Evolutionary conservation across 2,113 vertebrate genomes (phyloP), one percentile per base, ranked within the genome.

Genomic region (Morphnarchus princeps): DNA sequence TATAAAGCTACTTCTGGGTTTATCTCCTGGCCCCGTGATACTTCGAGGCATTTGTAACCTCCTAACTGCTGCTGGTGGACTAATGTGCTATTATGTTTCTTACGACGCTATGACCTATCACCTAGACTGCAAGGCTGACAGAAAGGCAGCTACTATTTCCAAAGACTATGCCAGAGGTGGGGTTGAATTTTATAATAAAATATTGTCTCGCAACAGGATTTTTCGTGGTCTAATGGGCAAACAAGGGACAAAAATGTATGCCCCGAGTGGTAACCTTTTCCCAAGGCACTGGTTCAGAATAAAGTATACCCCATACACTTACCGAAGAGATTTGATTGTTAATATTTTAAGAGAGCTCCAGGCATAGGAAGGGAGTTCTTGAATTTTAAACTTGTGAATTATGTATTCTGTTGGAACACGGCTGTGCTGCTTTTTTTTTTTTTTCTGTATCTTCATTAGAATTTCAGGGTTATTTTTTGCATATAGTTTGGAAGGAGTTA

Each of bases 171-270:
- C 99, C 85, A 97, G 59, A 38, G 99, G 99, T 17, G 99, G 99
- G 13, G 97, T 99, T 28, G 99, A 99, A 96, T 99, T 99, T 97
- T 99, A 99, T 13, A 98, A 99, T 76, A 99, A 99, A 97, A 97
- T 99, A 87, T 94, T 99, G 83, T 97, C 93, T 7, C 97, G 98
- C 76, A 99, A 99, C 94, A 97, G 97, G 93, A 98, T 96, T 29
- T 95, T 99, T 61, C 99, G 99, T 65, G 84, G 93, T 7, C 97
- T 99, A 65, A 98, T 99, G 98, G 99, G 99, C 25, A 96, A 95
- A 34, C 93, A 95, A 40, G 99, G 99, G 43, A 83, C 91, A n/a
- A 97, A 98, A 95, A 98, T 99, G 72, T 99, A 99, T 21, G 97
- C 98, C 3, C 98, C 98, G 1, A 99, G 98, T 26, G 99, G 99